These are phyloP conservation scores for Eunapius fragilis DNA, from an alignment of 37 sponge, comb jelly and placozoan genomes.

Conservation along the genomic window DNA sequence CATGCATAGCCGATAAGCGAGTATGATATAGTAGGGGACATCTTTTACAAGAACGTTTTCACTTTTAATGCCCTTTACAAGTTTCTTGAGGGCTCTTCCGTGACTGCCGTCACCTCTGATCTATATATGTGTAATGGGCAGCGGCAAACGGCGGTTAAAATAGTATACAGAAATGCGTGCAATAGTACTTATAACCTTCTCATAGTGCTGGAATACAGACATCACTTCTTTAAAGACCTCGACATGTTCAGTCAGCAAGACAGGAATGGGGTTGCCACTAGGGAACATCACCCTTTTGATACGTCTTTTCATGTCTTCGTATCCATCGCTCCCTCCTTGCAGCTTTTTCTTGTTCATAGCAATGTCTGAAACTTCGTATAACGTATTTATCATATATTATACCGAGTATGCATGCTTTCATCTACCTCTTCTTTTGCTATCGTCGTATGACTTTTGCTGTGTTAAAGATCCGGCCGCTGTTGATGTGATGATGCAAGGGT, in stretches of 20 bases:
- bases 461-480: too few relatives aligned
- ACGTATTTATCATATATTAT: too few relatives aligned
- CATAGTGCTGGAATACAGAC: conserved; percentile 4
- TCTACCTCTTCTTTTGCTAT: too few relatives aligned
- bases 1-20: conserved; percentile 23
- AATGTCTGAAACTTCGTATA: too few relatives aligned
- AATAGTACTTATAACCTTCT: neutral
- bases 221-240: neutral
- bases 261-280: neutral
- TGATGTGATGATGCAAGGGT: too few relatives aligned
- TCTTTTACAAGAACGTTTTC: conserved; percentile 7
- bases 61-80: conserved; percentile 5
- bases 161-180: neutral
- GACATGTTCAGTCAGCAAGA: neutral
- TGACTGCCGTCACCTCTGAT: conserved; percentile 22
- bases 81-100: conserved; percentile 14
- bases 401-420: too few relatives aligned
- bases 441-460: too few relatives aligned
- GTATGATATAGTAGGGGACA: conserved; percentile 51
- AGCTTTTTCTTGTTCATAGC: too few relatives aligned
- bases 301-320: neutral
- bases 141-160: too few relatives aligned
- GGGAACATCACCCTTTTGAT: neutral
- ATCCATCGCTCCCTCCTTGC: too few relatives aligned
- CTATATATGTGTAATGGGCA: neutral